Evolutionary conservation across 2,797 vertebrate genomes (phyloP).

Genomic region (Galaxias olidus): DNA sequence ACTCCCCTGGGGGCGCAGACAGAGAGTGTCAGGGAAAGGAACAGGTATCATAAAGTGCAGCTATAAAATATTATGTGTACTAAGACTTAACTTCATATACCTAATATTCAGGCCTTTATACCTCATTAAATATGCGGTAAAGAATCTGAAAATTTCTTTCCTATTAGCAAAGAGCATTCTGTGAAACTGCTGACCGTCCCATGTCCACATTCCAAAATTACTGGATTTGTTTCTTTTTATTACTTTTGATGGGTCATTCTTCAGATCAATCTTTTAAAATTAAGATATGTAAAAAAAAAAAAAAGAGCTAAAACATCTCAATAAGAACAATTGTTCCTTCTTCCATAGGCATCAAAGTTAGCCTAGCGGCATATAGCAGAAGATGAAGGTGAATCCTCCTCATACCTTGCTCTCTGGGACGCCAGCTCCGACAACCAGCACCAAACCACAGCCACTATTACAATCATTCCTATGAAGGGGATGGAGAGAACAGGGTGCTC

Average conservation of each 20-base stretch:
- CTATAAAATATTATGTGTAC: background rate
- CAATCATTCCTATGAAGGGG: constrained; percentile 91
- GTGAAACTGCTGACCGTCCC: constrained; percentile 67
- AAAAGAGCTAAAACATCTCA: too few relatives aligned
- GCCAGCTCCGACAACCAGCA: constrained; percentile 92
- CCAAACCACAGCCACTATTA: constrained; percentile 89
- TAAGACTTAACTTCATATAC: too few relatives aligned
- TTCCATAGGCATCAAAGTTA: background rate
- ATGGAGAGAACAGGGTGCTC: constrained; percentile 87
- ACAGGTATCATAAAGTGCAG: too few relatives aligned
- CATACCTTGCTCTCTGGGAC: constrained; percentile 86
- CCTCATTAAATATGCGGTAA: too few relatives aligned
- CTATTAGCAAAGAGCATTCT: constrained; percentile 18
- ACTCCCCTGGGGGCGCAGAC: constrained; percentile 61
- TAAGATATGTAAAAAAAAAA: too few relatives aligned
- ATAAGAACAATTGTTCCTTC: too few relatives aligned
- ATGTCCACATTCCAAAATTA: constrained; percentile 27
- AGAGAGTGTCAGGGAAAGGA: constrained; percentile 4
- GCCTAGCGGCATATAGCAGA: constrained; percentile 27
- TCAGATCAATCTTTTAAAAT: too few relatives aligned
- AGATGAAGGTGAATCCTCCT: constrained; percentile 63
- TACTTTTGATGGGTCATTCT: too few relatives aligned
- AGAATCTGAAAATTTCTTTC: background rate
- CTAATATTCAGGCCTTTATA: too few relatives aligned
- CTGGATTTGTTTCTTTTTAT: background rate